Evolutionary conservation across 2,113 vertebrate genomes (phyloP).

Genomic region (Ahaetulla prasina): DNA sequence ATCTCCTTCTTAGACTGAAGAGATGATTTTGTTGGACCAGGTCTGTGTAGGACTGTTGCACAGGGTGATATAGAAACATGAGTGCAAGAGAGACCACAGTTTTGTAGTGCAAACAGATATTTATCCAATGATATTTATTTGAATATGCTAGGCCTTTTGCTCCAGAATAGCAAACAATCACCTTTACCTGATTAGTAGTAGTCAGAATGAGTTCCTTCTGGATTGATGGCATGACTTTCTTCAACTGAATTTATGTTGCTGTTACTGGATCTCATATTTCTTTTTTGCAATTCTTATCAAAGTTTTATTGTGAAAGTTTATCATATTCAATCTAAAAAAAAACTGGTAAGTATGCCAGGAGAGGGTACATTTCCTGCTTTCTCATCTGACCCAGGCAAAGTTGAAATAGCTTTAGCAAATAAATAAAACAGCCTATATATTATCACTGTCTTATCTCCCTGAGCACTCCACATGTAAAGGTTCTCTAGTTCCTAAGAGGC

Average conservation of each 20-base stretch:
- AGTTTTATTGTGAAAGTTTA: neutral
- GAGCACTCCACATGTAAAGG: neutral
- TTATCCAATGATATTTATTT: neutral
- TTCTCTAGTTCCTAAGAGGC: neutral
- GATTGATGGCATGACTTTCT: neutral
- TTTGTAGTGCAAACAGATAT: neutral
- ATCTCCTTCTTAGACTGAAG: neutral
- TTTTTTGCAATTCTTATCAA: neutral
- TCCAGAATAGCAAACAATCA: neutral
- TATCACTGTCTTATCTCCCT: neutral
- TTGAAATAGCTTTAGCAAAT: neutral
- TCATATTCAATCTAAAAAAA: neutral
- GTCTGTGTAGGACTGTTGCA: neutral
- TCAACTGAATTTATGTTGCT: neutral
- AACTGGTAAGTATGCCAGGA: neutral
- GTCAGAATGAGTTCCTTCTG: neutral
- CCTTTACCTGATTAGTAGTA: neutral
- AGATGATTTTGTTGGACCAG: neutral
- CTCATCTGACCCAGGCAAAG: neutral
- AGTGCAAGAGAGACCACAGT: neutral
- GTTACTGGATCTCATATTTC: neutral
- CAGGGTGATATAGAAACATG: neutral
- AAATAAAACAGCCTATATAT: neutral
- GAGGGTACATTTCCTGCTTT: neutral
- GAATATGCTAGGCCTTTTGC: neutral